Evolutionary conservation across 37 sponge, comb jelly and placozoan species (phyloP), one percentile per base, ranked within the genome.

Genomic region (Bolinopsis microptera): DNA sequence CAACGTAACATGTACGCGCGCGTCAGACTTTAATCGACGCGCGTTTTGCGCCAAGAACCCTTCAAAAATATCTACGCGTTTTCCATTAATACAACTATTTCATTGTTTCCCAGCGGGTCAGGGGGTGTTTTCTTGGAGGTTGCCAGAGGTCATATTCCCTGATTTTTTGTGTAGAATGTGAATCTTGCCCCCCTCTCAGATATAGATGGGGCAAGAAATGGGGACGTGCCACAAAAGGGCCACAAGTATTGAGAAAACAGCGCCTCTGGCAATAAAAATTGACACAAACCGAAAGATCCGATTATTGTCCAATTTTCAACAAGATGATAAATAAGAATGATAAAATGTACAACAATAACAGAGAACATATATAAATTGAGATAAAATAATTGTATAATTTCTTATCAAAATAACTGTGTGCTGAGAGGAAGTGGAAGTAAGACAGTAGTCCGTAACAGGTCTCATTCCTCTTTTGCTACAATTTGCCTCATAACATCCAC

Each of bases 381-480:
- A 48, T 48, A 48, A 48, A 48, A 48, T 48, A 48, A 48, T 48
- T 5, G 13, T 48, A 48, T 5, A 48, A 48, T 48, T 48, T 48
- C 61, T 48, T 48, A 48, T 48, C 61, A 48, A 48, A 48, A 48
- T 48, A 48, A 48, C 61, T 48, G 9, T 48, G 61, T 48, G 13
- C 5, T 48, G 61, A 48, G 13, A 5, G 61, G 13, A 5, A 48
- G 13, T 48, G 61, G 9, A 48, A 48, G 9, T 48, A 18, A 13
- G 61, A 48, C 61, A 48, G 61, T 48, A 18, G 13, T 48, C 5
- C 13, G 61, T 18, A 48, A 48, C 5, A 48, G 13, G 61, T 48
- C 13, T 86, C 90, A 86, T 86, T 86, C 90, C 35, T 86, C 90
- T 30, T 86, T 86, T 8, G 90, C 90, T 22, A 86, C 90, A 40